Evolutionary conservation across 2,797 vertebrate genomes (phyloP).

Genomic region (Danio kyathit): DNA sequence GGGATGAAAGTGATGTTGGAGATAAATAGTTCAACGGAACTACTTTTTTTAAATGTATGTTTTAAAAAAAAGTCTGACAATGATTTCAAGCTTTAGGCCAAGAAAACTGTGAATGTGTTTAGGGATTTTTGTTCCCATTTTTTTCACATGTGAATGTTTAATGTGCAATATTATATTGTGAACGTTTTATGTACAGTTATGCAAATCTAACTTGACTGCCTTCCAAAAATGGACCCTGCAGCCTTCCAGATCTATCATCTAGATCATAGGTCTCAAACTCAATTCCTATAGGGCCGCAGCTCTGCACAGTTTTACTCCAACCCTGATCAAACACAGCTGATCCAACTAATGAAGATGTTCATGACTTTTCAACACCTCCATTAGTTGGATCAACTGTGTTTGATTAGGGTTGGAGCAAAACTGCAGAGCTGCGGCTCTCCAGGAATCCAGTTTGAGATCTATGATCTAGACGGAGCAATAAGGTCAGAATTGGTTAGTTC

Average conservation of each 20-base stretch:
- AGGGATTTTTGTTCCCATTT: conserved; percentile 35
- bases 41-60: not conserved
- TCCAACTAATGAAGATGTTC: no score
- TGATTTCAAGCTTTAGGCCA: conserved; percentile 65
- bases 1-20: conserved; percentile 19
- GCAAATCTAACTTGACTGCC: conserved; percentile 58
- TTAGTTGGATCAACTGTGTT: no score
- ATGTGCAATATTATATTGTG: conserved; percentile 77
- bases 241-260: no score
- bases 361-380: no score
- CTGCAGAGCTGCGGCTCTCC: no score
- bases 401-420: no score
- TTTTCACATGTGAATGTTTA: conserved; percentile 58
- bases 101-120: conserved; percentile 76
- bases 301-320: no score
- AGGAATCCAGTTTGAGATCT: no score
- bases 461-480: not conserved
- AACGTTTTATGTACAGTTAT: conserved; percentile 51
- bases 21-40: not conserved
- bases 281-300: no score
- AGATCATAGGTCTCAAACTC: no score
- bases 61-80: not conserved
- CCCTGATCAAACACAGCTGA: no score
- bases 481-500: conserved; percentile 19
- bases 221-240: conserved; percentile 24